Conservation (phyloP, 1,140 invertebrate species). For the Cephus cinctus region DNA sequence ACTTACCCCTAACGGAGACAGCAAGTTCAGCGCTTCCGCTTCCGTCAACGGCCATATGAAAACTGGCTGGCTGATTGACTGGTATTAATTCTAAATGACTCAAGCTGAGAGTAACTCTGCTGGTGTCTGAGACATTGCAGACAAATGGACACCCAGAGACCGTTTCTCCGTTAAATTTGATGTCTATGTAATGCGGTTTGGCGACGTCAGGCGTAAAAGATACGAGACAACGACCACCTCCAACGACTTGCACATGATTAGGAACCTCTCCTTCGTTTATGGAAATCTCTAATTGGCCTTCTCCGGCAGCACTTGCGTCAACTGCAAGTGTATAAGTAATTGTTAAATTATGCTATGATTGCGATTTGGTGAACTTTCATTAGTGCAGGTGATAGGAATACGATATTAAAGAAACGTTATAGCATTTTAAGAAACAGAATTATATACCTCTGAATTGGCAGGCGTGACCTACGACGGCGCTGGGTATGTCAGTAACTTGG, state of each 20-base stretch:
- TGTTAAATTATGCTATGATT: slow-evolving; percentile 6
- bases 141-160: slow-evolving; percentile 91
- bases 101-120: slow-evolving; percentile 75
- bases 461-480: slow-evolving; percentile 86
- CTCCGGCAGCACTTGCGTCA: slow-evolving; percentile 92
- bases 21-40: slow-evolving; percentile 83
- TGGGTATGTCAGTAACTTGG: slow-evolving; percentile 87
- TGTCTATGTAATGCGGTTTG: slow-evolving; percentile 93
- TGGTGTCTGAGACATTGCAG: slow-evolving; percentile 78
- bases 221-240: slow-evolving; percentile 90
- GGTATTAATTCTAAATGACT: slow-evolving; percentile 83
- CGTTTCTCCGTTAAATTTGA: slow-evolving; percentile 96
- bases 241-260: slow-evolving; percentile 95
- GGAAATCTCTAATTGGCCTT: slow-evolving; percentile 96
- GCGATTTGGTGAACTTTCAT: too few relatives aligned
- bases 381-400: too few relatives aligned
- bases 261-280: slow-evolving; percentile 98
- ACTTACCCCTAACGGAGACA: slow-evolving; percentile 76
- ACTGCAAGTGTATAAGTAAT: slow-evolving; percentile 62
- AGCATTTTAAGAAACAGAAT: slow-evolving; percentile 9
- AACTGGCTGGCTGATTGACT: slow-evolving; percentile 81
- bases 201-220: slow-evolving; percentile 92
- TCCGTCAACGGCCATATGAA: slow-evolving; percentile 87
- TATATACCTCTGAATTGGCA: slow-evolving; percentile 86
- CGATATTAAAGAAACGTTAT: too few relatives aligned